Conservation (phyloP, 2,797 vertebrate species). For the Masticophis lateralis region DNA sequence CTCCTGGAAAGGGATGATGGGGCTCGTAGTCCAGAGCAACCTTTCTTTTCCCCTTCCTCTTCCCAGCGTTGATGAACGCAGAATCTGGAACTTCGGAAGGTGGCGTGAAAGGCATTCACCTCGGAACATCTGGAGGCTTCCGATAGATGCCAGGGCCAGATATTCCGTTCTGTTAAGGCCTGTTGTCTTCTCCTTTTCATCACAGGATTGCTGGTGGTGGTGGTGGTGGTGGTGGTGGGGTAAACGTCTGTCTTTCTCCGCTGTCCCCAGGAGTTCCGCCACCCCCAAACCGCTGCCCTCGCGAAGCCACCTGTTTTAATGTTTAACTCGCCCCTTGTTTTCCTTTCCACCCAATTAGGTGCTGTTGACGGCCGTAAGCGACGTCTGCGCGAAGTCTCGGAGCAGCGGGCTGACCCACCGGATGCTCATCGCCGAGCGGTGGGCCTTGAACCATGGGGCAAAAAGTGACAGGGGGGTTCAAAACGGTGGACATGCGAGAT, state of each 20-base stretch:
- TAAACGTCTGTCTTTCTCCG: neutral
- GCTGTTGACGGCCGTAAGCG: slow-evolving; percentile 30
- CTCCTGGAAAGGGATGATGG: neutral
- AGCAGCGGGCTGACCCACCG: slow-evolving; percentile 37
- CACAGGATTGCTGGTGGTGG: neutral
- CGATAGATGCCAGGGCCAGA: too few relatives aligned
- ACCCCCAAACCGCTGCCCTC: rapidly evolving
- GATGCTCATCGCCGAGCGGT: slow-evolving; percentile 52
- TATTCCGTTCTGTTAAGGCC: neutral
- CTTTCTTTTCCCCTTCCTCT: neutral
- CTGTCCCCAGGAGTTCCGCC: neutral
- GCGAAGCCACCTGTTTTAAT: slow-evolving; percentile 10
- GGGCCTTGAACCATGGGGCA: slow-evolving; percentile 85
- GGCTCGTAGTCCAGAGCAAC: neutral
- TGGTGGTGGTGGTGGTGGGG: neutral
- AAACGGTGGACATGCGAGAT: slow-evolving; percentile 97
- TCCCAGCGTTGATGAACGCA: neutral
- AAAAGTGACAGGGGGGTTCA: slow-evolving; percentile 97
- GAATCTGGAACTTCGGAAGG: neutral
- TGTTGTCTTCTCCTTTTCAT: neutral
- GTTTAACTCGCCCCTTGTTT: slow-evolving; percentile 39
- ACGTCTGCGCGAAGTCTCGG: slow-evolving; percentile 38
- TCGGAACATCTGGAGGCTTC: neutral
- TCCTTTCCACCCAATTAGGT: slow-evolving; percentile 69
- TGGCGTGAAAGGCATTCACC: neutral